phyloP scores from a whole-genome alignment of 1,140 invertebrate genomes.

The Neodiprion pinetum region DNA sequence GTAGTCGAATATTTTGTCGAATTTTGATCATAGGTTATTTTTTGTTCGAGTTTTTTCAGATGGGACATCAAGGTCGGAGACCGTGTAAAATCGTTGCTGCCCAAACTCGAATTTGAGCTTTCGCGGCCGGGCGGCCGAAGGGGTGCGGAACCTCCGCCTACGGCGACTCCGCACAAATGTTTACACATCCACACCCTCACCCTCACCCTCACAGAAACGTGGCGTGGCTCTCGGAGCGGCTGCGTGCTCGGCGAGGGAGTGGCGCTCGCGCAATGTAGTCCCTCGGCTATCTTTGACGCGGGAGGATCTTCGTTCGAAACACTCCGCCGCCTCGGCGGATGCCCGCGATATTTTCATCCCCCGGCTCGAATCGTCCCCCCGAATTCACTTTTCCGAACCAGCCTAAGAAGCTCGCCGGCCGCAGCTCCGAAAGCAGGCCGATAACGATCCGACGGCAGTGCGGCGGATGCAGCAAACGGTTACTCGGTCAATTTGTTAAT shows the following conservation, averaged over 20 bases:
- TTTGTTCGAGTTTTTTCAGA: no score
- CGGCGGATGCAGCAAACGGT: slow-evolving; percentile 18
- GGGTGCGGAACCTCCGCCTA: neutral
- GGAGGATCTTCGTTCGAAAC: slow-evolving; percentile 39
- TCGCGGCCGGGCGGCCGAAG: neutral
- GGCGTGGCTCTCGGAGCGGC: slow-evolving; percentile 37
- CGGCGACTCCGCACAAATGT: neutral
- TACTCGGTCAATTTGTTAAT: slow-evolving; percentile 33
- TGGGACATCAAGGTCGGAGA: no score
- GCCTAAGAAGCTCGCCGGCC: slow-evolving; percentile 34
- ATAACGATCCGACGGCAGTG: neutral
- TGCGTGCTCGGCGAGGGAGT: slow-evolving; percentile 46
- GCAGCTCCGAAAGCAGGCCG: neutral
- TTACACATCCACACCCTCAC: neutral
- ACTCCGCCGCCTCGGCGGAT: neutral
- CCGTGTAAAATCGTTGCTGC: no score
- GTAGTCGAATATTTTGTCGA: no score
- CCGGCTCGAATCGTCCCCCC: no score
- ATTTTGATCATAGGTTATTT: no score
- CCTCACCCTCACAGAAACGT: neutral
- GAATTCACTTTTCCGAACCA: slow-evolving; percentile 37
- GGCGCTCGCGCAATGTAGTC: slow-evolving; percentile 58
- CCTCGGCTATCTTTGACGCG: slow-evolving; percentile 51
- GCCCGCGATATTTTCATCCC: neutral
- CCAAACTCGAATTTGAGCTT: neutral